phyloP scores from a whole-genome alignment of 2,888 invertebrate species.

The Nymphalis c-album region DNA sequence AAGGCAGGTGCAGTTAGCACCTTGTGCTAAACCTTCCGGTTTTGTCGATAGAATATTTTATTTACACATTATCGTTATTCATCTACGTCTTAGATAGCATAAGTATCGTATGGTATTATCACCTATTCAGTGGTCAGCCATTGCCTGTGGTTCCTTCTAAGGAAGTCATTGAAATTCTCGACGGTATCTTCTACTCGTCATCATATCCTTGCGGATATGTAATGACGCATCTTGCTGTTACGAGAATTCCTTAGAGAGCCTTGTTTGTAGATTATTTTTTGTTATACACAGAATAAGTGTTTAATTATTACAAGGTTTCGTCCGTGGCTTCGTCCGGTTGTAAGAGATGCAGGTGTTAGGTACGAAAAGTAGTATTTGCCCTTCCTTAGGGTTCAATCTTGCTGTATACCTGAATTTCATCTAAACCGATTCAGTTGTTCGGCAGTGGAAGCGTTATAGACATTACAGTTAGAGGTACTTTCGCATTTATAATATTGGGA shows the following conservation, averaged over 20 bases:
- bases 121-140: neutral
- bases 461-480: too few species aligned
- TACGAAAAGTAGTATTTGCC: too few species aligned
- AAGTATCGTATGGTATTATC: slow-evolving; percentile 7
- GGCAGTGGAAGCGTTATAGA: too few species aligned
- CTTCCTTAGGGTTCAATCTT: too few species aligned
- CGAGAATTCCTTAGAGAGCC: neutral
- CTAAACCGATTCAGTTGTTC: too few species aligned
- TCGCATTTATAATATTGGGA: too few species aligned
- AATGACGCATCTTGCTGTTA: slow-evolving; percentile 22
- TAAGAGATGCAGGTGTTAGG: too few species aligned
- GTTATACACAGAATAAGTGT: neutral
- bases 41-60: slow-evolving; percentile 64
- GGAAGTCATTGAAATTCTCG: slow-evolving; percentile 61
- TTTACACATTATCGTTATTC: slow-evolving; percentile 55
- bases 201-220: slow-evolving; percentile 35
- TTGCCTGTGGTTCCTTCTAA: slow-evolving; percentile 34
- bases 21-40: slow-evolving; percentile 71
- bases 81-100: slow-evolving; percentile 37
- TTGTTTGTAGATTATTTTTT: neutral
- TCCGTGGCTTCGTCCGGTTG: too few species aligned
- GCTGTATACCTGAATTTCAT: too few species aligned
- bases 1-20: slow-evolving; percentile 68
- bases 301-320: too few species aligned
- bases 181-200: slow-evolving; percentile 38